Evolutionary conservation across 2,113 vertebrate genomes (phyloP).

Genomic region (Herpetotheres cachinnans): DNA sequence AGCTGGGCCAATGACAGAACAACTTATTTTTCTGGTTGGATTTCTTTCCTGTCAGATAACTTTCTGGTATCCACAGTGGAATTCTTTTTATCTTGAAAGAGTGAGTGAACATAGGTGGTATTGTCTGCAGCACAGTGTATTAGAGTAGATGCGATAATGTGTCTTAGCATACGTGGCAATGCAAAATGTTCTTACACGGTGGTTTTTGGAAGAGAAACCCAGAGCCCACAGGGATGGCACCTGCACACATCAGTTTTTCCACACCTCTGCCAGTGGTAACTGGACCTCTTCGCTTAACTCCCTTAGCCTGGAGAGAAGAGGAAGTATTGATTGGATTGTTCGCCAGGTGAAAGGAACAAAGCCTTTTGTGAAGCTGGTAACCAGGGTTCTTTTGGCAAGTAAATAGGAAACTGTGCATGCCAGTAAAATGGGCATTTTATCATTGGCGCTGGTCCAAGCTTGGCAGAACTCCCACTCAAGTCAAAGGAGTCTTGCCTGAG

Average conservation of each 20-base stretch:
- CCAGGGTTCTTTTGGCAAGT: neutral
- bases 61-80: neutral
- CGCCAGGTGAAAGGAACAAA: neutral
- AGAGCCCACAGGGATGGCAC: neutral
- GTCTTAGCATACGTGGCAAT: neutral
- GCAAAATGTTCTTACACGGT: neutral
- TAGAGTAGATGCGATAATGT: neutral
- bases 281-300: neutral
- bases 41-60: constrained; percentile 7
- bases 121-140: neutral
- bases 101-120: neutral
- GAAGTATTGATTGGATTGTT: neutral
- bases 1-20: neutral
- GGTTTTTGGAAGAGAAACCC: neutral
- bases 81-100: neutral
- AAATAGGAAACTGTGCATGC: neutral
- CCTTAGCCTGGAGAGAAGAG: neutral
- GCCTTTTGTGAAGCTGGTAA: neutral
- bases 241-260: neutral
- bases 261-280: neutral
- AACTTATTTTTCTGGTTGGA: constrained; percentile 3
- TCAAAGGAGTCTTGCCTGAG: constrained; percentile 5
- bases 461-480: neutral
- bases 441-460: neutral
- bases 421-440: constrained; percentile 33